phyloP scores from a whole-genome alignment of 2,797 vertebrate species.

The Oryzias sinensis region DNA sequence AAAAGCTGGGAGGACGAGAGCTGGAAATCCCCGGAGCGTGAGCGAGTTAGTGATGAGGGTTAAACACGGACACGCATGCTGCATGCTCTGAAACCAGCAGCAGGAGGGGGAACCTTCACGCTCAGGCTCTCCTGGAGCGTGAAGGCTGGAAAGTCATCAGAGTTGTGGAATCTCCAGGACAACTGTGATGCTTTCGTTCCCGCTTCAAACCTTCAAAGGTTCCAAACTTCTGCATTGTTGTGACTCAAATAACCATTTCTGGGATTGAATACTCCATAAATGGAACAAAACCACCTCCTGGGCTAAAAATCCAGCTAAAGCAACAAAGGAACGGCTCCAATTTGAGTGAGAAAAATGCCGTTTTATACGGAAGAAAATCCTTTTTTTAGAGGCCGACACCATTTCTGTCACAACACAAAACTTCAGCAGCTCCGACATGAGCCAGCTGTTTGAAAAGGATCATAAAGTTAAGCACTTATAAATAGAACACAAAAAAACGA shows the following conservation, averaged over 20 bases:
- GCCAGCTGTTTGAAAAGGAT: too few species aligned
- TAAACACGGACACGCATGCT: slow-evolving; percentile 3
- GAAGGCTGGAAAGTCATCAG: not conserved
- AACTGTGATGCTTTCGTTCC: not conserved
- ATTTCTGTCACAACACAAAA: too few species aligned
- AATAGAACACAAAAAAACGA: too few species aligned
- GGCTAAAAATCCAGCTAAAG: too few species aligned
- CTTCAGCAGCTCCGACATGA: too few species aligned
- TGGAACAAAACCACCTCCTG: not conserved
- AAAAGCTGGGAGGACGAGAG: not conserved
- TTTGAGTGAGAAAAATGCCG: too few species aligned
- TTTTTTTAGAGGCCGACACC: too few species aligned
- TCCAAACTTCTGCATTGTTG: not conserved
- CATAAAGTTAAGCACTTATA: too few species aligned
- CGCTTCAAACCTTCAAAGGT: slow-evolving; percentile 12
- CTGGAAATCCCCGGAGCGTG: not conserved
- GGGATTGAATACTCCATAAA: not conserved
- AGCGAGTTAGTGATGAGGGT: not conserved
- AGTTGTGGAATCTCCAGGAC: not conserved
- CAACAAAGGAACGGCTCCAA: too few species aligned
- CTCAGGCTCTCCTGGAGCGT: too few species aligned
- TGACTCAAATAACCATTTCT: not conserved
- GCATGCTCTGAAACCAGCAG: not conserved
- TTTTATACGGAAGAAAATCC: too few species aligned
- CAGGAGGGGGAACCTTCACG: too few species aligned